These are phyloP conservation scores for Drosophila punjabiensis DNA, from an alignment of 1,140 invertebrate species.

Conservation along the genomic window DNA sequence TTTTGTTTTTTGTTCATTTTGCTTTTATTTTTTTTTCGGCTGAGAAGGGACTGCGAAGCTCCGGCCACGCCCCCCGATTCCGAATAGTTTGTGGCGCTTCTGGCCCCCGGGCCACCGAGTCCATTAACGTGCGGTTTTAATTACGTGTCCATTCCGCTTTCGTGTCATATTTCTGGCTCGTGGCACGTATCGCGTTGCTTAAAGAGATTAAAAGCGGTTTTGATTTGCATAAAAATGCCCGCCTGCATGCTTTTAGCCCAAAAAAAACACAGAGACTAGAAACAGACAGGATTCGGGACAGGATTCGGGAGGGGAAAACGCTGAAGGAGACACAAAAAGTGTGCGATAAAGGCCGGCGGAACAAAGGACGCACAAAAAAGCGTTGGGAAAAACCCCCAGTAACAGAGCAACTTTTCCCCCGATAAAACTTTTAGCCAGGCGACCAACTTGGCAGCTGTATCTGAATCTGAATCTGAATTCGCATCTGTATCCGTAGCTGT, in stretches of 20 bases:
- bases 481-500: constrained; percentile 2
- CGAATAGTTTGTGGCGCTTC: constrained; percentile 23
- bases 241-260: constrained; percentile 56
- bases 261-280: background rate
- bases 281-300: no score
- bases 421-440: constrained; percentile 58
- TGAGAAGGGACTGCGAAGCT: background rate
- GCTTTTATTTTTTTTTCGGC: background rate
- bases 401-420: constrained; percentile 44
- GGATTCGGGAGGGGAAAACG: no score
- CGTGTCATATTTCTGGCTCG: constrained; percentile 57
- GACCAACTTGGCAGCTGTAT: constrained; percentile 43
- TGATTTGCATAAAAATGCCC: constrained; percentile 73
- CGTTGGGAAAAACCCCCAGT: constrained; percentile 15
- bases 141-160: constrained; percentile 75
- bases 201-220: constrained; percentile 73
- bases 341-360: constrained; percentile 12
- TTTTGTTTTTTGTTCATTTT: background rate
- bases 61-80: background rate
- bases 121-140: constrained; percentile 77
- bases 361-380: constrained; percentile 37
- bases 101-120: constrained; percentile 41
- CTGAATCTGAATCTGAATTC: constrained; percentile 5
- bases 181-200: constrained; percentile 62
- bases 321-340: background rate